Base-by-base conservation (phyloP, 2,888 invertebrate species). In the Campoplex nolae region DNA sequence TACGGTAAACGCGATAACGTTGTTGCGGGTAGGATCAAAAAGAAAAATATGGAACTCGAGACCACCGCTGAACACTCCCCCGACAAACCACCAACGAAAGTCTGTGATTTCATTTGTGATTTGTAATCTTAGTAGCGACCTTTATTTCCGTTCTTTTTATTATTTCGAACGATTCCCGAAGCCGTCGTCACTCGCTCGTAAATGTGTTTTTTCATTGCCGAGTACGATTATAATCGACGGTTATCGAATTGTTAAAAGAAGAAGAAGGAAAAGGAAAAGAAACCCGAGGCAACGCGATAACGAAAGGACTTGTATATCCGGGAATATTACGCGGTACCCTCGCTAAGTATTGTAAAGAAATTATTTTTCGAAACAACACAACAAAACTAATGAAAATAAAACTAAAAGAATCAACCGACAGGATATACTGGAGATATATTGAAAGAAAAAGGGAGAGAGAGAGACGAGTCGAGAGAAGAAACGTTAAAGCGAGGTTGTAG, bases 51-150 rank as follows among this genome's bases (percentile, higher is more conserved):
- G 58, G 70, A 70, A 67, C 78, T 38, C 48, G 78, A 82, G 70
- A 82, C 48, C 81, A 81, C 45, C 51, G 56, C 38, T 58, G 68
- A 38, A 78, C 56, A 70, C 71, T 90, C 89, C 90, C 90, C 91
- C 90, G 91, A 92, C 93, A 91, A 93, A 92, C 93, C 93, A 93
- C 92, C 93, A 94, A 94, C 94, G 93, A 94, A 94, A 94, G 93
- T 94, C 94, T 94, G 94, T 94, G 94, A 94, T 94, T 94, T 94
- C 93, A 94, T 94, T 94, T 94, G 94, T 94, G 94, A 94, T 94
- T 94, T 93, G 91, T 94, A 94, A 94, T 93, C 92, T 94, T 93
- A 93, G 93, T 93, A 93, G 92, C 90, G 90, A 76, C 67, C 23
- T 68, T 77, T 73, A 70, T 86, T 79, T 79, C 67, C 23, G 56